Base-by-base conservation (phyloP, 2,113 vertebrate species). In the Labrus mixtus region DNA sequence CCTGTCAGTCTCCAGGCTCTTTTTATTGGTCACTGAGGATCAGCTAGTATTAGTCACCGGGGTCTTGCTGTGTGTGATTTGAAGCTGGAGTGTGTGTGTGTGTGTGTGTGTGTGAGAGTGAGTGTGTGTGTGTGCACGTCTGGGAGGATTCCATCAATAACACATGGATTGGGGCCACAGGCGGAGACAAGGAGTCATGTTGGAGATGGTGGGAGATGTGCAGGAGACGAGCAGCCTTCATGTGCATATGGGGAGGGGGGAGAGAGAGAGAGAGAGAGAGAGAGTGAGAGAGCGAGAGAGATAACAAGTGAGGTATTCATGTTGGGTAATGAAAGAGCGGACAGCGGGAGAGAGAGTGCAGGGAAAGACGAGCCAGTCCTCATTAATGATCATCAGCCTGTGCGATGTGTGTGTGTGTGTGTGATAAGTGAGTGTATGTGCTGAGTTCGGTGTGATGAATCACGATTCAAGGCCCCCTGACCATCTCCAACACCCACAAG, bases 21-120 rank as follows among this genome's bases (percentile, higher is more conserved):
- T 88, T 87, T 93, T 91, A 93, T 93, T 93, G 90, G 90, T 91
- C 90, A 91, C 88, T 17, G 72, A 91, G 87, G 90, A 91, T 90
- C 89, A 88, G 87, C 87, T 85, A 75, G 86, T 85, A 91, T 89
- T 91, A 88, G 88, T 89, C 89, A 89, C 89, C 8, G 10, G 81
- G 76, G 84, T 84, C 68, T 85, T 4, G 36, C 60, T 79, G 68
- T 71, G 76, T 79, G 83, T 73, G 87, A 75, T 77, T 89, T 82
- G 75, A 61, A 37, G 75, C 63, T 51, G 63, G 66, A 80, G 68
- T 66, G 77, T 48, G 59, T 9, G 43, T 39, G 48, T 54, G 33
- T 54, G 63, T 46, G 48, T 39, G 50, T 63, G 68, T 23, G n/a
- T n/a, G n/a, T n/a, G n/a, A n/a, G 75, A 61, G n/a, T n/a, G n/a